Base-by-base conservation (phyloP, 2,113 vertebrate genomes). In the Varanus salvator region DNA sequence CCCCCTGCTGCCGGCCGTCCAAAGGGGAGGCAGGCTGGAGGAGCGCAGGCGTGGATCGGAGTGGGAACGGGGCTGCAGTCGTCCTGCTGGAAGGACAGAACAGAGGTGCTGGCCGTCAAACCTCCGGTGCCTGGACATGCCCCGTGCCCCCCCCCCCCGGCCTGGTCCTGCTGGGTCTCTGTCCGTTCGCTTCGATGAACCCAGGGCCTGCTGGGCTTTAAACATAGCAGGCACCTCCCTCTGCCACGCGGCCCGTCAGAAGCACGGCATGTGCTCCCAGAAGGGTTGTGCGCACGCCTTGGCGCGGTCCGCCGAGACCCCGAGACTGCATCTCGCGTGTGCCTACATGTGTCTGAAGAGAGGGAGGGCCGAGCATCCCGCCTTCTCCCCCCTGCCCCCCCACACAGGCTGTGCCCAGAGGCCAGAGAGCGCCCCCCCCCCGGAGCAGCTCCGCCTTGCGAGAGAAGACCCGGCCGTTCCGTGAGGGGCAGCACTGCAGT, bases 401-500 rank as follows among this genome's bases (percentile, higher is more conserved):
- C 83, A 52, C 31, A 25, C 31, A 34, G 80, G 31, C 85, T 29
- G 75, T 90, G 91, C 90, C 92, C 78, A 14, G 91, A 93, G 91
- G 93, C 84, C 91, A 84, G 87, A 92, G 87, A n/a, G n/a, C n/a
- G n/a, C n/a, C n/a, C n/a, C n/a, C n/a, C n/a, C n/a, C n/a, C n/a
- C n/a, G n/a, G n/a, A n/a, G n/a, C n/a, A n/a, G n/a, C 86, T 94
- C 95, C 89, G 50, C 5, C 76, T 89, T 92, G 57, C 90, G 84
- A 89, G 94, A 50, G 78, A 66, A 93, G 91, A 85, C 91, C 74
- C 0, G 52, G 50, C 91, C 66, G 17, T 87, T 77, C 74, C 85
- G 9, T 50, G 89, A 84, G 71, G 21, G 64, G 89, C 69, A 8
- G 78, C 74, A 29, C 48, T 87, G 88, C 72, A 85, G 90, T 84